A percentile compares a stretch with the other conserved stretches of the same genome.
These are phyloP conservation scores for Falco novaeseelandiae DNA, from an alignment of 2,797 vertebrate species.

Conservation along the genomic window DNA sequence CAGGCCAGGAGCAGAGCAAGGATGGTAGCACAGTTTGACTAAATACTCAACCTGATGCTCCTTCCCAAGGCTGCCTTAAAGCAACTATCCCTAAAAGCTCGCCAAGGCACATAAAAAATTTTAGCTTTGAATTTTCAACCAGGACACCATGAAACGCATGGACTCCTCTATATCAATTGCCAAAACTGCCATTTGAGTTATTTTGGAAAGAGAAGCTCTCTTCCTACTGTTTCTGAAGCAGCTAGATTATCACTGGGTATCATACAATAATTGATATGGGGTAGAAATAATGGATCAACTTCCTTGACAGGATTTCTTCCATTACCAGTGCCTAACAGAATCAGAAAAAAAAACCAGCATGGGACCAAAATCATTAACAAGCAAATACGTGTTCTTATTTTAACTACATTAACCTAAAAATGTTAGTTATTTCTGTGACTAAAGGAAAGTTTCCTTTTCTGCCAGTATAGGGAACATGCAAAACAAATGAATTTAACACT, in stretches of 20 bases:
- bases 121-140: neutral
- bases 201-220: neutral
- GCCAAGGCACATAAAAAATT: neutral
- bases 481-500: neutral
- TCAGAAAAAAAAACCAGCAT: neutral
- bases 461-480: neutral
- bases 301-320: neutral
- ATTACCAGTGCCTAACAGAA: neutral
- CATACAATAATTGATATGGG: neutral
- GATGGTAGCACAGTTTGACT: fast-evolving
- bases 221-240: neutral
- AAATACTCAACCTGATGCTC: fast-evolving
- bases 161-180: neutral
- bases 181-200: neutral
- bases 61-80: neutral
- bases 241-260: neutral
- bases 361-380: neutral
- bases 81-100: neutral
- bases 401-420: neutral
- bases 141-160: neutral
- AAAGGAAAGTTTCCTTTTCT: neutral
- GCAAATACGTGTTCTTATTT: neutral
- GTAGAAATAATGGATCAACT: neutral
- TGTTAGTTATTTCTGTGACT: neutral
- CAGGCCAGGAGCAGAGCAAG: neutral